Conservation (phyloP, 2,888 invertebrate species). For the Hydriomena furcata region DNA sequence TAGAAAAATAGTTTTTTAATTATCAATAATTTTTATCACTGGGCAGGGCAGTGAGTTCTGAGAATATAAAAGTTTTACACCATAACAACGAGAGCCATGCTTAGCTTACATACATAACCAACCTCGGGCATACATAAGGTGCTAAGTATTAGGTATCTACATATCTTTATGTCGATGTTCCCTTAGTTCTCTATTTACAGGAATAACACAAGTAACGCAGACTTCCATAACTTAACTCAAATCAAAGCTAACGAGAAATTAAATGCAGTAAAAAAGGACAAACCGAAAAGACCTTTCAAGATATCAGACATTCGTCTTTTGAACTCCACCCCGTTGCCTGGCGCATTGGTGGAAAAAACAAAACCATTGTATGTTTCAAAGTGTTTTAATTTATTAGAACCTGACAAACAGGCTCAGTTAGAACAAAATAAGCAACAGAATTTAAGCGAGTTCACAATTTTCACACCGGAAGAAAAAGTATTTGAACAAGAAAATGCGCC, state of each 20-base stretch:
- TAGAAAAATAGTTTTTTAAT: no score
- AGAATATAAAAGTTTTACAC: no score
- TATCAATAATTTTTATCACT: no score
- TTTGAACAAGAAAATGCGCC: conserved; percentile 1
- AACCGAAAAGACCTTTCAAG: conserved; percentile 57
- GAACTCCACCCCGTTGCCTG: conserved; percentile 42
- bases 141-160: no score
- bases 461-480: not conserved
- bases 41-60: no score
- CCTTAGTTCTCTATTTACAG: no score
- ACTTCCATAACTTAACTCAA: conserved; percentile 8
- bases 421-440: conserved; percentile 9
- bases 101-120: no score
- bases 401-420: conserved; percentile 8
- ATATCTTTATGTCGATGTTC: no score
- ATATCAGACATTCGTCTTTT: conserved; percentile 60
- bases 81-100: no score
- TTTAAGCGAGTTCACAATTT: not conserved
- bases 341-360: conserved; percentile 34
- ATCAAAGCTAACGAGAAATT: conserved; percentile 13
- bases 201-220: conserved; percentile 5
- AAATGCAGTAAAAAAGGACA: conserved; percentile 28
- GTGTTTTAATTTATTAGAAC: conserved; percentile 10
- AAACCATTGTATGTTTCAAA: conserved; percentile 13
- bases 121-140: no score